These are phyloP conservation scores for Coryphaenoides rupestris DNA, from an alignment of 2,113 vertebrate species.

Conservation along the genomic window DNA sequence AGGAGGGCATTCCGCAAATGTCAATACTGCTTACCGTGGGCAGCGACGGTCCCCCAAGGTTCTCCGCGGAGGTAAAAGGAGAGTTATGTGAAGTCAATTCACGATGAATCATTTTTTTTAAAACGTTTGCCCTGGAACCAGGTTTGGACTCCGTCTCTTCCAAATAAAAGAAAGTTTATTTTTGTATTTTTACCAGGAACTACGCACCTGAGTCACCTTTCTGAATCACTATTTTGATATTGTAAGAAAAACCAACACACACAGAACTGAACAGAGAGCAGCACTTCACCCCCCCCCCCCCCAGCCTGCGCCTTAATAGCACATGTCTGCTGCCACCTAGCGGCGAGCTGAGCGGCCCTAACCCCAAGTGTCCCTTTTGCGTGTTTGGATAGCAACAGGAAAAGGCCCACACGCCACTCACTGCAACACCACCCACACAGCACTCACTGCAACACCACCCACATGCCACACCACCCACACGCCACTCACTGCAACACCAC, in stretches of 20 bases:
- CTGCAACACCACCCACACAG: too few relatives aligned
- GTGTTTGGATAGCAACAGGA: too few relatives aligned
- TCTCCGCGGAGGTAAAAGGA: not conserved
- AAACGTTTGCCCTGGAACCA: conserved; percentile 11
- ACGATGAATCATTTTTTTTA: not conserved
- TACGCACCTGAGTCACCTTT: not conserved
- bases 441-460: too few relatives aligned
- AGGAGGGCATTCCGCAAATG: conserved; percentile 58
- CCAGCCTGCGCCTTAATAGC: conserved; percentile 16
- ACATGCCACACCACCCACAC: too few relatives aligned
- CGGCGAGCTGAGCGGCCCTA: conserved; percentile 3
- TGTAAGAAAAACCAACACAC: not conserved
- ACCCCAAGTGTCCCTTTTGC: too few relatives aligned
- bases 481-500: too few relatives aligned
- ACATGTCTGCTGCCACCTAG: conserved; percentile 55
- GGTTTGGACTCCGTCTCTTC: not conserved
- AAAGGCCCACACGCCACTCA: too few relatives aligned
- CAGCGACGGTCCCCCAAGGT: too few relatives aligned
- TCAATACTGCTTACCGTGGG: conserved; percentile 43
- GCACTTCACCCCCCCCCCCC: too few relatives aligned
- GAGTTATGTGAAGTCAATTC: not conserved
- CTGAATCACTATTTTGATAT: not conserved
- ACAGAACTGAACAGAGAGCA: too few relatives aligned
- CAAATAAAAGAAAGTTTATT: not conserved
- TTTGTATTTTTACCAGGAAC: too few relatives aligned